A percentile compares a stretch with the other conserved stretches of the same genome.
These are phyloP conservation scores for Anas bahamensis DNA, from an alignment of 2,797 vertebrate genomes.

Conservation along the genomic window DNA sequence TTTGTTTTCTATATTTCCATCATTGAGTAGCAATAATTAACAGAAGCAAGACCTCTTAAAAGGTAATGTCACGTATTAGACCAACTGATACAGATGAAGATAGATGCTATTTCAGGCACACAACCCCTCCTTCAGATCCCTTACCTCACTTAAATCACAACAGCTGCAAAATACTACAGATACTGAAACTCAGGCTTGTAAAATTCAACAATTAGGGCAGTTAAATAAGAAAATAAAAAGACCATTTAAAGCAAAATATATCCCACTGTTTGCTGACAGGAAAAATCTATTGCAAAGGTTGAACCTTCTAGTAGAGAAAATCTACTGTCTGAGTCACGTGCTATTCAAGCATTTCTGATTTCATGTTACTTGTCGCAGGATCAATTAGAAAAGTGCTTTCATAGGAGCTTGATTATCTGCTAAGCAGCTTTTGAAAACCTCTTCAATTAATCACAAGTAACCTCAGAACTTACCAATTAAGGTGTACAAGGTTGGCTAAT, in stretches of 20 bases:
- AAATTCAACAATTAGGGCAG: background rate
- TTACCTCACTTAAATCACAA: background rate
- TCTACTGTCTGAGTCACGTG: background rate
- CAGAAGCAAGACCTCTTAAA: background rate
- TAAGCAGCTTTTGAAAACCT: conserved; percentile 32
- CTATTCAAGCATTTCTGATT: background rate
- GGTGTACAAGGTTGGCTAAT: background rate
- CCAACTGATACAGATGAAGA: background rate
- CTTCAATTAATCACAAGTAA: conserved; percentile 22
- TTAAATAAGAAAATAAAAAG: background rate
- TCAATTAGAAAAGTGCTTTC: conserved; percentile 34
- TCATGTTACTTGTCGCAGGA: background rate
- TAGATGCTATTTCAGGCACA: background rate
- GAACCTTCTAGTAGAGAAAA: background rate
- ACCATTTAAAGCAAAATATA: background rate
- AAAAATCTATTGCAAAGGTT: background rate
- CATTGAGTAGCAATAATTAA: background rate
- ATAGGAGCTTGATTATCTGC: conserved; percentile 4
- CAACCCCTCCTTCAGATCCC: background rate
- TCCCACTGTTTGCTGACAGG: background rate
- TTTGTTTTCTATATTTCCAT: background rate
- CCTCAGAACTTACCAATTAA: background rate
- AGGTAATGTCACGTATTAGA: background rate
- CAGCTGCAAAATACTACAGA: background rate
- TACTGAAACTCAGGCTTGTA: background rate